Evolutionary conservation across 2,113 vertebrate species (phyloP), one percentile per base, ranked within the genome.

Genomic region (Hepsetus odoe): DNA sequence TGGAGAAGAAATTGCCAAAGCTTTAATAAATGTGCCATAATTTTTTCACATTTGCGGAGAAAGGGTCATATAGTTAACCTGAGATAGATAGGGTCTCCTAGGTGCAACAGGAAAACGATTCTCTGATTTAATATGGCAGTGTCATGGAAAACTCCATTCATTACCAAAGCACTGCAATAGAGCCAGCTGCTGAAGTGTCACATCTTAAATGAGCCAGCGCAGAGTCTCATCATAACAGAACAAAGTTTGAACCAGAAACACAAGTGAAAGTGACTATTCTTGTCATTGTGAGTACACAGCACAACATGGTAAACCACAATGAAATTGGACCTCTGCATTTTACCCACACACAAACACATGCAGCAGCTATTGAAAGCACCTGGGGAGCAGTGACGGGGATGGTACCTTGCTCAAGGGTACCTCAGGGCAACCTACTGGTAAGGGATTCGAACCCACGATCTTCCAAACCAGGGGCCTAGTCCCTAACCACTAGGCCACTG

Each of bases 21-120:
- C 40, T 51, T 51, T 79, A 74, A 55, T 68, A 70, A 20, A 67
- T 62, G 42, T 14, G 18, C 53, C 33, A 51, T 76, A 67, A 82
- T 79, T 80, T 79, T 80, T 85, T 82, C 77, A 28, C 49, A 76
- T 61, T 40, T 62, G 61, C 77, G 49, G 80, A 59, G 35, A 73
- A 7, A 35, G 67, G 83, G 74, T 77, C 65, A 77, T 58, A 73
- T 74, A 77, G 73, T 85, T 82, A 85, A 85, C 80, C 83, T 77
- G 74, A 77, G 56, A 74, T 77, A 77, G 62, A 85, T 85, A 64
- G 77, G 74, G 70, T 80, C 79, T 74, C 82, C 55, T 76, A 66
- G 68, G 76, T 64, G 66, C 71, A 76, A 55, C 77, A 32, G 49
- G 44, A 16, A 56, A 44, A 64, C 42, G 22, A 73, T 44, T 58